Conservation (phyloP, 2,888 invertebrate genomes). For the Kryphioiulus occultus region DNA sequence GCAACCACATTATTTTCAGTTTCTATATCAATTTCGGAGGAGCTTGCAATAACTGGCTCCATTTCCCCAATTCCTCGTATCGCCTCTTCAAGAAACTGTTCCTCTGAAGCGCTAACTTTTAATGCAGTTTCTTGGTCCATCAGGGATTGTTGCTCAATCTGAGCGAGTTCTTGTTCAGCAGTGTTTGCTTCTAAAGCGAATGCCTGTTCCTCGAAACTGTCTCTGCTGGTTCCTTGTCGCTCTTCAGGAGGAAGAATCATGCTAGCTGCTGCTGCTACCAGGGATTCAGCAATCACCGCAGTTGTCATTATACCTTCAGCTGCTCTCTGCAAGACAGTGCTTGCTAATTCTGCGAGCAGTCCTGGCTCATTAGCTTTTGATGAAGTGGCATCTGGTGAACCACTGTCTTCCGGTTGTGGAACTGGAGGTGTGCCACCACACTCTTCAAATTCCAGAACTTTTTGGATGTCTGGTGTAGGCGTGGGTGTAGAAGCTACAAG, state of each 20-base stretch:
- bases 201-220: not conserved
- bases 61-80: not conserved
- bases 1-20: not conserved
- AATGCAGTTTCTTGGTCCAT: not conserved
- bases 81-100: not conserved
- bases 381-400: not conserved
- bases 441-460: not conserved
- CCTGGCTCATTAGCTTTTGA: constrained; percentile 31
- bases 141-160: not conserved
- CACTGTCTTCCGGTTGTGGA: not conserved
- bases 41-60: not conserved
- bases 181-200: constrained; percentile 9
- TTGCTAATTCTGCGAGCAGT: constrained; percentile 40
- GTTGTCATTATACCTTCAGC: constrained; percentile 43
- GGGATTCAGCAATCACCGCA: constrained; percentile 46
- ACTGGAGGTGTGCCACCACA: not conserved
- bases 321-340: constrained; percentile 48
- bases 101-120: not conserved
- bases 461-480: constrained; percentile 42
- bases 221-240: not conserved
- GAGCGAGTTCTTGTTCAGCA: not conserved
- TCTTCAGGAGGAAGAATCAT: constrained; percentile 47
- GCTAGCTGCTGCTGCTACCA: constrained; percentile 45
- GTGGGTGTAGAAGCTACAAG: not conserved
- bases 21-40: not conserved